Evolutionary conservation across 2,888 invertebrate genomes (phyloP), one percentile per base, ranked within the genome.

Genomic region (Camptogramma bilineatum): DNA sequence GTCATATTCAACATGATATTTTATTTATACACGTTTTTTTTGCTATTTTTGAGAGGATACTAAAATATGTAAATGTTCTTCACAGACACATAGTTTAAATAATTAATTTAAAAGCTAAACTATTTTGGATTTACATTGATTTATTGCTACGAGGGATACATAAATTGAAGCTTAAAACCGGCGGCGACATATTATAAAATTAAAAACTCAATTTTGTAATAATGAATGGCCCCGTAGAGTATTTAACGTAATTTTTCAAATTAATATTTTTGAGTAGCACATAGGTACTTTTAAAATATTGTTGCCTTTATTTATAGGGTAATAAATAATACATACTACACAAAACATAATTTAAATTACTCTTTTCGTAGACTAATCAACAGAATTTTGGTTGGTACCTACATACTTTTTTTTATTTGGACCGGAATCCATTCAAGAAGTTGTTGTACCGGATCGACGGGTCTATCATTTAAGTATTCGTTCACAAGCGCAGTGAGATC

Each of bases 401-500:
- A 8, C 28, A 24, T 28, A 28, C 0, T 28, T 39, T 39, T 13
- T 39, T 39, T 39, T 13, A 10, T 39, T 13, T 34, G 34, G 34
- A 39, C 34, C 34, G 34, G 50, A 50, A 50, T 50, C 4, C 2
- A 54, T 46, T 46, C 7, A 55, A 31, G 10, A 31, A 31, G 16
- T 17, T 13, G 28, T n/a, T 4, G 0, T 46, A 55, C 54, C 18
- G 16, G 24, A 46, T 34, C n/a, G n/a, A 31, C 55, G 18, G 34
- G 19, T 46, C 28, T 28, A 28, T 28, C 47, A 34, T 55, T 48
- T n/a, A 55, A 55, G 28, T 55, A n/a, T 55, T 55, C 46, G 18
- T 55, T 55, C 8, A 55, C 17, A 31, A 55, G 9, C 18, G 31
- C 46, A 47, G 18, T 55, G 3, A 44, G n/a, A 54, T 42, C 17